Evolutionary conservation across 1,140 invertebrate species (phyloP).

Genomic region (Drosophila ercepeae): DNA sequence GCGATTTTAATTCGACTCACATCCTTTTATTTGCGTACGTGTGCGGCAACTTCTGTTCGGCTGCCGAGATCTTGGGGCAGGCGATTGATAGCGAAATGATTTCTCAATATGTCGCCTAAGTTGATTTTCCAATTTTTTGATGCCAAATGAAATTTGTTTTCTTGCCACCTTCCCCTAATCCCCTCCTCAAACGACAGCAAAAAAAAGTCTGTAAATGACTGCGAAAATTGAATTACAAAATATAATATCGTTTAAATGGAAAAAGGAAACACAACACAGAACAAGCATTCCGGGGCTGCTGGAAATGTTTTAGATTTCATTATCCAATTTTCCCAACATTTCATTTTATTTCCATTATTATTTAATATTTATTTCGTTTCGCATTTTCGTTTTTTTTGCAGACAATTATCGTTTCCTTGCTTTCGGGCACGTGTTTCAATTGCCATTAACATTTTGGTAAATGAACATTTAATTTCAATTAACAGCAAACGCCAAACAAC

Average conservation of each 20-base stretch:
- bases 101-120: slow-evolving; percentile 64
- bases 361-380: no score
- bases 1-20: slow-evolving; percentile 75
- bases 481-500: no score
- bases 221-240: slow-evolving; percentile 59
- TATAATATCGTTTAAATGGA: slow-evolving; percentile 8
- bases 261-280: not conserved
- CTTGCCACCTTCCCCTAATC: no score
- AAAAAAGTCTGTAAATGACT: not conserved
- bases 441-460: slow-evolving; percentile 45
- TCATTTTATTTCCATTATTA: slow-evolving; percentile 19
- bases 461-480: slow-evolving; percentile 46
- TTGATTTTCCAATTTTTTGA: slow-evolving; percentile 49
- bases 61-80: not conserved
- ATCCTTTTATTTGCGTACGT: slow-evolving; percentile 79
- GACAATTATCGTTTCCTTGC: slow-evolving; percentile 22
- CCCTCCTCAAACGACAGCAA: not conserved
- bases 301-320: slow-evolving; percentile 26
- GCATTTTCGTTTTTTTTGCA: slow-evolving; percentile 7
- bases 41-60: slow-evolving; percentile 33
- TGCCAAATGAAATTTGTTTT: slow-evolving; percentile 55
- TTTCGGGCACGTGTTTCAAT: slow-evolving; percentile 14
- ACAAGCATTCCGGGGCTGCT: not conserved
- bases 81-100: slow-evolving; percentile 74
- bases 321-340: slow-evolving; percentile 4